Base-by-base conservation (phyloP, 92 coral and sea anemone species). In the Palythoa caribaeorum region DNA sequence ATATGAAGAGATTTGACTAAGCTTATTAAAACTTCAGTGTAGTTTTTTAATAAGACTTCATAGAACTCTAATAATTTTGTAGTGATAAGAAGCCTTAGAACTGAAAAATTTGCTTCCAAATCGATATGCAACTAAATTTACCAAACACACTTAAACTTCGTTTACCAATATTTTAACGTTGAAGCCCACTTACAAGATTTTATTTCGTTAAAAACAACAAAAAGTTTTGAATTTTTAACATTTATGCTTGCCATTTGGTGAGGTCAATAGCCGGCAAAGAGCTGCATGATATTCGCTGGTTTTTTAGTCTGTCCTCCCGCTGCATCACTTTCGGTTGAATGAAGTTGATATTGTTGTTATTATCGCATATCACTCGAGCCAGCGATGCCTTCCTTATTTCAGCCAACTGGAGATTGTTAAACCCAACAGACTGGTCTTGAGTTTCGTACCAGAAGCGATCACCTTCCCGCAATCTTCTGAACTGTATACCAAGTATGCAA, bases 381-480 rank as follows among this genome's bases (percentile, higher is more conserved):
- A 77, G 81, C 36, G 60, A 50, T 2, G 57, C 57, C 65, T 77
- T 77, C 38, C 81, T 77, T 38, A 77, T 2, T 17, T 77, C 60
- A n/a, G 2, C n/a, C 81, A 77, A 35, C 60, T 77, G 81, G 38
- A 10, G 2, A 53, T 77, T 8, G 14, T 20, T 1, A 55, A 77
- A 77, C 16, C 60, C 81, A 38, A 44, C 53, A 7, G 60, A 9
- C n/a, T 6, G 1, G 15, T 77, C 37, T 12, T 15, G 3, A 38
- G 81, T 77, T 28, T 77, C 81, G 28, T 77, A 77, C 81, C 81
- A 77, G 81, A 77, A 77, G 60, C 81, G 81, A 47, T 77, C 81
- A 21, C 81, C 81, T 50, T 1, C 0, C 3, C 81, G 81, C 59
- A 77, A 16, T 21, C 65, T 11, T 7, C 16, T 11, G 81, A 77